These are phyloP conservation scores for Orcinus orca DNA, from an alignment of 2,113 vertebrate species.

Conservation along the genomic window DNA sequence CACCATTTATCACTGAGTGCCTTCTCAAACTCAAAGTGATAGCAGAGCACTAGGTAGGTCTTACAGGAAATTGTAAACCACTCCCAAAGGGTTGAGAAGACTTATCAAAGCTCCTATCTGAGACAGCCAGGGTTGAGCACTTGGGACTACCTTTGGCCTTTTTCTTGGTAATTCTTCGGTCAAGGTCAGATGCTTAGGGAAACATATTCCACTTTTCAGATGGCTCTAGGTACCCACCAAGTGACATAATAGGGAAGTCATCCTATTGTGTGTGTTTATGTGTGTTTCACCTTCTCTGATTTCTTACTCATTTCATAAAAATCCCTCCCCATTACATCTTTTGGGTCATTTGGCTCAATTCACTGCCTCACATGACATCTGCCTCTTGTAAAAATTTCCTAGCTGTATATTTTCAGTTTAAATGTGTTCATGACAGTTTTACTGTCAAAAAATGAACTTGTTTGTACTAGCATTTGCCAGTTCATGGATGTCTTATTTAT, in stretches of 20 bases:
- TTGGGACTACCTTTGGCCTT: background rate
- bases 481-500: constrained; percentile 58
- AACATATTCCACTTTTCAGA: background rate
- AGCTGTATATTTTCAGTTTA: constrained; percentile 65
- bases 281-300: background rate
- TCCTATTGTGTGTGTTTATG: background rate
- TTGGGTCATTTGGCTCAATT: constrained; percentile 50
- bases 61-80: background rate
- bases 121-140: accelerated
- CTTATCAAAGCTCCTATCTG: background rate
- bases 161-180: background rate
- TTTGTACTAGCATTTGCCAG: constrained; percentile 54
- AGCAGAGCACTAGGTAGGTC: background rate
- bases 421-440: constrained; percentile 71
- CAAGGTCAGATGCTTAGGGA: background rate
- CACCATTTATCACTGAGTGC: background rate
- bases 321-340: constrained; percentile 55
- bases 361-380: constrained; percentile 59
- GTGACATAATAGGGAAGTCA: background rate
- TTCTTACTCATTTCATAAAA: constrained; percentile 47
- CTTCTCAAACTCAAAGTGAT: background rate
- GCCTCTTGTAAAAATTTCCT: constrained; percentile 70
- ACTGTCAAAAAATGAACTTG: constrained; percentile 63
- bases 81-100: background rate
- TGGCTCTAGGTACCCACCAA: background rate